Evolutionary conservation across 2,797 vertebrate genomes (phyloP).

Genomic region (Morus bassanus): DNA sequence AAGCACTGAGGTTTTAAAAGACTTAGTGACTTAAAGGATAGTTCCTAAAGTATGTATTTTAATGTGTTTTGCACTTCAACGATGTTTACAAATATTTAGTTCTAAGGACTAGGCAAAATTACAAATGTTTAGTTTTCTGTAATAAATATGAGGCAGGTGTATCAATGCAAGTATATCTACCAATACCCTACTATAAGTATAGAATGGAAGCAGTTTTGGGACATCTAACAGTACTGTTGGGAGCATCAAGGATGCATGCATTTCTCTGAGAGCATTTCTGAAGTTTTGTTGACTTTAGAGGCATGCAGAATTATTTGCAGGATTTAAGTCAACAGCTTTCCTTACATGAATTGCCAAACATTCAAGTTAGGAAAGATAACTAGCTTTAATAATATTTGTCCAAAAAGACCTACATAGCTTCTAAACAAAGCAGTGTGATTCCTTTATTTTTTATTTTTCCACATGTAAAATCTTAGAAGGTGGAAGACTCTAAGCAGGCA

Average conservation of each 20-base stretch:
- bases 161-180: background rate
- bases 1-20: background rate
- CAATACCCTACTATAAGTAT: background rate
- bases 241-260: background rate
- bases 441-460: background rate
- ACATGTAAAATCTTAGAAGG: background rate
- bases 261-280: background rate
- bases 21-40: background rate
- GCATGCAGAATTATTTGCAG: background rate
- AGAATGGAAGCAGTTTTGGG: background rate
- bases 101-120: background rate
- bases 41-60: background rate
- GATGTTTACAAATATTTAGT: background rate
- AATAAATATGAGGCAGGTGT: background rate
- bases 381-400: background rate
- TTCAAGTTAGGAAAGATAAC: background rate
- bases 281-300: background rate
- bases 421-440: background rate
- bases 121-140: background rate
- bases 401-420: background rate
- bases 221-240: background rate
- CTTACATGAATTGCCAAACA: background rate
- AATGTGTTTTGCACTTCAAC: background rate
- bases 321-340: background rate
- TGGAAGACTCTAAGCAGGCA: background rate